These are phyloP conservation scores for Cataglyphis livida DNA, from an alignment of 2,888 invertebrate genomes.

Conservation along the genomic window DNA sequence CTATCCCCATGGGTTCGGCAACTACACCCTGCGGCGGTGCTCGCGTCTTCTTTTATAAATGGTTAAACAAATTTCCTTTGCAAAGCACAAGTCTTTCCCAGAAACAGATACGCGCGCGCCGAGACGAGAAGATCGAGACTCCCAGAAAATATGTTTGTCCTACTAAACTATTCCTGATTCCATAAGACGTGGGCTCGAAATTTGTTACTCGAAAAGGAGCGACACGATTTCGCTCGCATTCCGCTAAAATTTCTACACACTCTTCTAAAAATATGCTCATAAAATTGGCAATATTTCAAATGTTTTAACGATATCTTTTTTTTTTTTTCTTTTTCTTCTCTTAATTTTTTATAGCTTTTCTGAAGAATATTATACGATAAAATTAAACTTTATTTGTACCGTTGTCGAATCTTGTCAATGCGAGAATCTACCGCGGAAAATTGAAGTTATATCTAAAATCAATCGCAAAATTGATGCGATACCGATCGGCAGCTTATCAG, in stretches of 20 bases:
- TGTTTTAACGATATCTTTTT: background rate
- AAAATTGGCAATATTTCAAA: background rate
- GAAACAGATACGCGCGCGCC: slow-evolving; percentile 64
- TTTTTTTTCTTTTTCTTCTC: background rate
- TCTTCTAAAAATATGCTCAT: background rate
- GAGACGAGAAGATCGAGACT: background rate
- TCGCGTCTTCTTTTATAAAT: slow-evolving; percentile 79
- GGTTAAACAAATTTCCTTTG: slow-evolving; percentile 82
- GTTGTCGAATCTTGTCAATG: background rate
- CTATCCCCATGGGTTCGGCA: slow-evolving; percentile 71
- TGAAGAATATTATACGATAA: background rate
- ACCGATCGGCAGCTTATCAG: background rate
- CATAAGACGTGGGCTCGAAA: background rate
- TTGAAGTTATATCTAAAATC: too few species aligned
- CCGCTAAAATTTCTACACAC: background rate
- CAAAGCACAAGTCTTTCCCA: slow-evolving; percentile 78
- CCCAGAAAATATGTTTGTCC: slow-evolving; percentile 19
- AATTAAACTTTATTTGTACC: background rate
- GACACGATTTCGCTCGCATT: background rate
- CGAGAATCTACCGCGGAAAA: slow-evolving; percentile 6
- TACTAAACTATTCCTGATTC: background rate
- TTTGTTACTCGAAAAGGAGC: slow-evolving; percentile 2
- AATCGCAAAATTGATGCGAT: background rate
- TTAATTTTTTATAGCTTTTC: background rate
- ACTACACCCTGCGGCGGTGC: slow-evolving; percentile 74